A percentile compares a stretch with the other conserved stretches of the same genome.
phyloP scores from a whole-genome alignment of 2,113 vertebrate genomes.

The Psilopogon haemacephalus region DNA sequence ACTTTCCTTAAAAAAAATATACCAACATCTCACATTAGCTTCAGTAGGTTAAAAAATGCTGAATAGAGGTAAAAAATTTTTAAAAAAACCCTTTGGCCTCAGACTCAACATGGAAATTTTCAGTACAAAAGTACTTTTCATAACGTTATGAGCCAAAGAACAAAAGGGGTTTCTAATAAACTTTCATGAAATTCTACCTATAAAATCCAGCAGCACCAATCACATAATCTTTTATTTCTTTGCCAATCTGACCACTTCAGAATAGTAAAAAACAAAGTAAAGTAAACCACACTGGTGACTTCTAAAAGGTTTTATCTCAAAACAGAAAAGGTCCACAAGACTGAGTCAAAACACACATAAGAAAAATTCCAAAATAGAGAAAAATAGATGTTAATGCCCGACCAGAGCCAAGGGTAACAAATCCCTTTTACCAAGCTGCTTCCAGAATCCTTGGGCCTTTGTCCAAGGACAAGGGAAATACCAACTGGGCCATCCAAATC shows the following conservation, averaged over 20 bases:
- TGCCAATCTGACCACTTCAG: conserved; percentile 12
- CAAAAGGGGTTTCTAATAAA: not conserved
- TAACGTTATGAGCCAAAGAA: conserved; percentile 17
- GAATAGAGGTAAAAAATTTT: conserved; percentile 25
- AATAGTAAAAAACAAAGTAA: not conserved
- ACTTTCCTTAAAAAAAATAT: not conserved
- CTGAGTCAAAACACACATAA: not conserved
- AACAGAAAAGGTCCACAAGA: not conserved
- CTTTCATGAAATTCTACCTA: not conserved
- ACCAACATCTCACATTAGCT: not conserved
- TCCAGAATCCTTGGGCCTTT: conserved; percentile 26
- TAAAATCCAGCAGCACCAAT: conserved; percentile 9
- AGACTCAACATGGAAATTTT: not conserved
- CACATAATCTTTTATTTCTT: conserved; percentile 12
- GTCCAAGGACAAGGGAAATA: conserved; percentile 22
- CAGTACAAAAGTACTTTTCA: not conserved
- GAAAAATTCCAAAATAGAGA: not conserved
- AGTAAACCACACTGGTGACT: not conserved
- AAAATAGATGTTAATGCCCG: not conserved
- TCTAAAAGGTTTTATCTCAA: not conserved
- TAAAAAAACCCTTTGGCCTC: not conserved
- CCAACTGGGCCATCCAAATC: conserved; percentile 37
- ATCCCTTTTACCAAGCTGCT: not conserved
- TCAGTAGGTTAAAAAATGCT: not conserved
- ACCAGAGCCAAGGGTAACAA: not conserved